Evolutionary conservation across 2,113 vertebrate species (phyloP).

Genomic region (Lipophrys pholis): DNA sequence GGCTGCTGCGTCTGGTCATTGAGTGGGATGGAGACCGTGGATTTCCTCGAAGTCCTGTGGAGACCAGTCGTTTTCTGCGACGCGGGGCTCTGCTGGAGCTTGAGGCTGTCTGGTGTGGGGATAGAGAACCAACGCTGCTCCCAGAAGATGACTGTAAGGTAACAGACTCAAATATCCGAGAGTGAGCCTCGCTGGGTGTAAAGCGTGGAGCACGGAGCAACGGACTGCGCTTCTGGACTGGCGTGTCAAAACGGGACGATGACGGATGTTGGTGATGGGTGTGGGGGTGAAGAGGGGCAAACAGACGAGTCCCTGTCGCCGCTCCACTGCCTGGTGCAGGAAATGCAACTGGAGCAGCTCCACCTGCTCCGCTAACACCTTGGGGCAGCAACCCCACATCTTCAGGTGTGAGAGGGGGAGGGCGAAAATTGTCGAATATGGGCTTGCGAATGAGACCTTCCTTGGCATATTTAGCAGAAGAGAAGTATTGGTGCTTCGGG

Average conservation of each 20-base stretch:
- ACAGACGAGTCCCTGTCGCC: conserved; percentile 87
- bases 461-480: conserved; percentile 99
- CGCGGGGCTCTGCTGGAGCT: conserved; percentile 79
- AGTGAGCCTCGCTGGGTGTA: conserved; percentile 97
- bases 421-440: conserved; percentile 97
- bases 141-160: conserved; percentile 86
- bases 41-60: conserved; percentile 87
- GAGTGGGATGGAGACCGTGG: conserved; percentile 95
- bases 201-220: conserved; percentile 93
- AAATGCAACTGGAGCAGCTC: conserved; percentile 76
- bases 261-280: conserved; percentile 80
- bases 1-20: conserved; percentile 96
- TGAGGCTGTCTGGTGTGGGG: conserved; percentile 84
- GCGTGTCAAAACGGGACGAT: conserved; percentile 88
- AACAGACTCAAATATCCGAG: conserved; percentile 96
- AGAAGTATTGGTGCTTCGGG: conserved; percentile 94
- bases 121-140: conserved; percentile 82
- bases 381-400: conserved; percentile 91
- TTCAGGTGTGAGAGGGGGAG: conserved; percentile 94
- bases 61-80: conserved; percentile 85
- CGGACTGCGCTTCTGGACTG: conserved; percentile 92
- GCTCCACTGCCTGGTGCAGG: conserved; percentile 75
- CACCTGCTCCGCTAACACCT: conserved; percentile 78
- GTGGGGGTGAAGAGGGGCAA: conserved; percentile 86
- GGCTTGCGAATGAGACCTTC: conserved; percentile 98